These are phyloP conservation scores for Plagodis dolabraria DNA, from an alignment of 2,888 invertebrate genomes.

Conservation along the genomic window DNA sequence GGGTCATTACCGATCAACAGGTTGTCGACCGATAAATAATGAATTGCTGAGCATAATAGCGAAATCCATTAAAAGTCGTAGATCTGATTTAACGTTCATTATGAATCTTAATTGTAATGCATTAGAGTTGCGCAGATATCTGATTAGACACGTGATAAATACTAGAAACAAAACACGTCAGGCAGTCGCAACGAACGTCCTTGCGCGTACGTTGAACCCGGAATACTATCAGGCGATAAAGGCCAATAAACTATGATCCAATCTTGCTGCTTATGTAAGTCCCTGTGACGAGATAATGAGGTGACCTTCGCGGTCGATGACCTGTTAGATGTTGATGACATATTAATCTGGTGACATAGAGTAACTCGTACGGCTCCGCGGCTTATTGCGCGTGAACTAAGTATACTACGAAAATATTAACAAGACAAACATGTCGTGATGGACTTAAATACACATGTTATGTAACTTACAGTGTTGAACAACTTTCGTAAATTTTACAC, in stretches of 20 bases:
- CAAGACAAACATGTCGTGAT: background rate
- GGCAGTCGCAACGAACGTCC: constrained; percentile 62
- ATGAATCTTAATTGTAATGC: constrained; percentile 36
- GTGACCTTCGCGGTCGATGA: constrained; percentile 71
- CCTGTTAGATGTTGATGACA: constrained; percentile 45
- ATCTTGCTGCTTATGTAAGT: constrained; percentile 68
- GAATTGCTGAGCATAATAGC: constrained; percentile 53
- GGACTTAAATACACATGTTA: background rate
- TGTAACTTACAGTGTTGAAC: background rate
- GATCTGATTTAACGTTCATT: constrained; percentile 24
- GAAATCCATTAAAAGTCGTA: constrained; percentile 43
- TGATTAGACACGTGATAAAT: constrained; percentile 46
- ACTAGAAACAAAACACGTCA: constrained; percentile 50
- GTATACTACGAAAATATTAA: background rate
- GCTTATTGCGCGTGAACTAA: constrained; percentile 1
- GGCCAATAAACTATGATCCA: constrained; percentile 65
- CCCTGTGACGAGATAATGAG: constrained; percentile 59
- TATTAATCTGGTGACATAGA: constrained; percentile 18
- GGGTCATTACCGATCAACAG: constrained; percentile 37
- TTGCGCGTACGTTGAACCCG: constrained; percentile 76
- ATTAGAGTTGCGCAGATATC: constrained; percentile 35
- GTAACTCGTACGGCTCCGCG: background rate
- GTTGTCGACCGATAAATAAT: constrained; percentile 55
- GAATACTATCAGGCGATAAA: constrained; percentile 65
- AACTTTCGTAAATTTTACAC: no score